These are phyloP conservation scores for Mormoops blainvillei DNA, from an alignment of 2,113 vertebrate genomes.

Conservation along the genomic window DNA sequence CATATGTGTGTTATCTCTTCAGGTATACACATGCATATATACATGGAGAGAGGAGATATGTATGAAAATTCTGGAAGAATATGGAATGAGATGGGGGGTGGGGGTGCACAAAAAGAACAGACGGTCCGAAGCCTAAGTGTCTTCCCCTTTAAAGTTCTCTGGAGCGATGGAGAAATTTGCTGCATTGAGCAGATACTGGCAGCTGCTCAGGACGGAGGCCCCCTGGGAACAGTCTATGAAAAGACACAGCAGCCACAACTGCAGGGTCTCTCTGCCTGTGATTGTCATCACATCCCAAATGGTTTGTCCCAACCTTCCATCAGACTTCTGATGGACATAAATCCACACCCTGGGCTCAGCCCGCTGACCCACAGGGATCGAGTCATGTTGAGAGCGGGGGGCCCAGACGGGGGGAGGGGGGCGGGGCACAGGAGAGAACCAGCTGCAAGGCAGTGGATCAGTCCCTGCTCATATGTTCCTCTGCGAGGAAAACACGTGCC, in stretches of 20 bases:
- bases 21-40: not conserved
- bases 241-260: conserved; percentile 36
- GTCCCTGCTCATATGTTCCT: not conserved
- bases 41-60: not conserved
- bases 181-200: not conserved
- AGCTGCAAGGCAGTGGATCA: conserved; percentile 4
- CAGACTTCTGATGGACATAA: not conserved
- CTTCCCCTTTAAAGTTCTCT: conserved; percentile 7
- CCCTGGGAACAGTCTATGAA: not conserved
- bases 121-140: not conserved
- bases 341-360: not conserved
- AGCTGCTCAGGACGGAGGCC: not conserved
- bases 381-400: not conserved
- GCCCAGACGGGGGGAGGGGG: no score
- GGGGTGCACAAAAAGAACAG: not conserved
- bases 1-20: not conserved
- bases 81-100: not conserved
- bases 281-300: conserved; percentile 28
- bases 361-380: not conserved
- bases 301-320: conserved; percentile 35
- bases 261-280: not conserved
- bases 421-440: not conserved
- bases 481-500: conserved; percentile 65
- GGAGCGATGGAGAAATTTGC: not conserved
- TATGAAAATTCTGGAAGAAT: not conserved